Evolutionary conservation across 1,140 invertebrate species (phyloP), one percentile per base, ranked within the genome.

Genomic region (Idris sp.): DNA sequence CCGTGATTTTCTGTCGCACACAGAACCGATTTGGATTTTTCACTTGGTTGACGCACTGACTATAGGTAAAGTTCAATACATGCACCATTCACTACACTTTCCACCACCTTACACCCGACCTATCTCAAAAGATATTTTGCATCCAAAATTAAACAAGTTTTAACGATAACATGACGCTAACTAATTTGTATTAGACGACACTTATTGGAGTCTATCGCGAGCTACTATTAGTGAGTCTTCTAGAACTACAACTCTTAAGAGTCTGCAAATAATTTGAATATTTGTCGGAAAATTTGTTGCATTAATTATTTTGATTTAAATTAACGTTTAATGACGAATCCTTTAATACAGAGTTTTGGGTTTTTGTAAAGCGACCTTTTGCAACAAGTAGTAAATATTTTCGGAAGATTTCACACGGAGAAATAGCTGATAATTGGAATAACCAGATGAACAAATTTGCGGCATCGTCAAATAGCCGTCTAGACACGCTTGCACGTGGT

Each of bases 401-500:
- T n/a, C n/a, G n/a, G n/a, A n/a, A n/a, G n/a, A n/a, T n/a, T n/a
- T n/a, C n/a, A n/a, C n/a, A n/a, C n/a, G n/a, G n/a, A n/a, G n/a
- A n/a, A n/a, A n/a, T n/a, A n/a, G n/a, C n/a, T n/a, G n/a, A n/a
- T n/a, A n/a, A n/a, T n/a, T n/a, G n/a, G 16, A 41, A 28, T 31
- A 38, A 30, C 53, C n/a, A n/a, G 11, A 15, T 31, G 9, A 11
- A 22, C 22, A 28, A 38, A 49, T 48, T 14, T 28, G 56, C 58
- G 49, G 41, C 38, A 75, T 46, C 53, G 54, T 69, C 61, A 22
- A 53, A 58, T 51, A 9, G 44, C 43, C 41, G 59, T 56, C 33
- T 13, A 16, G 33, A 65, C 74, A 64, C 76, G 69, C 44, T 40
- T 72, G 77, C 81, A 83, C 84, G 84, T 84, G 83, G 76, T 83